phyloP scores from a whole-genome alignment of 1,140 invertebrate genomes.

The Laodelphax striatellus region DNA sequence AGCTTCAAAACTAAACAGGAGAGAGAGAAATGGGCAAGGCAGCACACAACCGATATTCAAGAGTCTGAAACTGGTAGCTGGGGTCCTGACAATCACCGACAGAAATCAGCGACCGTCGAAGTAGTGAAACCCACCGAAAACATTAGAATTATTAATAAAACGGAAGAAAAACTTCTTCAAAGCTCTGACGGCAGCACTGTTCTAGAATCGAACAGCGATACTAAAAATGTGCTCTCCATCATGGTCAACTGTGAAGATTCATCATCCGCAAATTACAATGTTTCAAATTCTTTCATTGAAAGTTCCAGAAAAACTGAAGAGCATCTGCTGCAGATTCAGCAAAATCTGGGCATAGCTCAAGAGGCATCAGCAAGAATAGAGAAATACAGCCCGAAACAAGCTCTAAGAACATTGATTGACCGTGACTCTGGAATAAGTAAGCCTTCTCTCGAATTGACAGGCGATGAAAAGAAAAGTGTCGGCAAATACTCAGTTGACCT shows the following conservation, averaged over 20 bases:
- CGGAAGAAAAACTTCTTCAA: neutral
- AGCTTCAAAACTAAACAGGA: constrained; percentile 31
- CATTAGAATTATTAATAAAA: neutral
- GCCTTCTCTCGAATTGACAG: neutral
- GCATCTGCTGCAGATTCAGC: neutral
- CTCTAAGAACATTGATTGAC: neutral
- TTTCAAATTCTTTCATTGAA: neutral
- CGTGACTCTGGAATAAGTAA: neutral
- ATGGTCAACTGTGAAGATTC: neutral
- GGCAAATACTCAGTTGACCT: too few species aligned
- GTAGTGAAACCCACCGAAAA: neutral
- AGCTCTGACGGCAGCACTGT: neutral
- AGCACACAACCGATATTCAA: constrained; percentile 5
- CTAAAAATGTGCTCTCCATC: neutral
- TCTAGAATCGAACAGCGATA: neutral
- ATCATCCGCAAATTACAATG: neutral
- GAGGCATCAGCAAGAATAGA: neutral
- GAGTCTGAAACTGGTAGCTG: neutral
- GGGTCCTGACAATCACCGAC: neutral
- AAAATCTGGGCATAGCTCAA: neutral
- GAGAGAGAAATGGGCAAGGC: constrained; percentile 22
- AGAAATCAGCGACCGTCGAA: neutral
- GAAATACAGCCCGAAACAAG: neutral
- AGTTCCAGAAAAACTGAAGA: constrained; percentile 1
- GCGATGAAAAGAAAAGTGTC: neutral